Base-by-base conservation (phyloP, 2,888 invertebrate species). In the Chromoteleia sp. region DNA sequence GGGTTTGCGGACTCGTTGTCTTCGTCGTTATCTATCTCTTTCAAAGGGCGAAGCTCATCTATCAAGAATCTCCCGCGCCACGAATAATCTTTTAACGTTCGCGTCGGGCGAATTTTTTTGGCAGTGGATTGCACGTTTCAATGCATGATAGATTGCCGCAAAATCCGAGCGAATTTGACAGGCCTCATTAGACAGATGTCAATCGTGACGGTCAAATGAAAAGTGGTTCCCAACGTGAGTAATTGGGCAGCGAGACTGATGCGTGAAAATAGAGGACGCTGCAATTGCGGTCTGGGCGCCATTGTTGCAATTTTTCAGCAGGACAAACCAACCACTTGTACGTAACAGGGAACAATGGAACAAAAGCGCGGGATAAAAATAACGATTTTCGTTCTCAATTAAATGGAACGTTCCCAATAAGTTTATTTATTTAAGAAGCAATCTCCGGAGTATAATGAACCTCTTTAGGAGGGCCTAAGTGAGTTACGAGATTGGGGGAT, bases 91-190 rank as follows among this genome's bases (percentile, higher is more conserved):
- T 68, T 43, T 15, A 68, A 43, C n/a, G 50, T 43, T 54, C 12
- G 10, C 29, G 10, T 8, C 19, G 10, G n/a, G 7, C n/a, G 33
- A 5, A 43, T 30, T 68, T 68, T 68, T 56, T 56, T 33, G 33
- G 33, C 5, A 19, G 7, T n/a, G 19, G 45, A 43, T 56, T 56
- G 17, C 29, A 8, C 8, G 43, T 68, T 56, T 41, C 56, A 8
- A 68, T 68, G 14, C 30, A 33, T 68, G 68, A 68, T 68, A 43
- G 41, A 68, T 68, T 43, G 56, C 63, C 33, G 12, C 14, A 48
- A 59, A 59, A 25, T 17, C 12, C 30, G 15, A 25, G 14, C 21
- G 41, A 41, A 39, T 25, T 25, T 41, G 41, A 54, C 12, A 15
- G 0, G 12, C 5, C 36, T 58, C 58, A 58, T 58, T 58, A 58